These are phyloP conservation scores for Lasioglossum albipes DNA, from an alignment of 1,140 invertebrate species.

Conservation along the genomic window DNA sequence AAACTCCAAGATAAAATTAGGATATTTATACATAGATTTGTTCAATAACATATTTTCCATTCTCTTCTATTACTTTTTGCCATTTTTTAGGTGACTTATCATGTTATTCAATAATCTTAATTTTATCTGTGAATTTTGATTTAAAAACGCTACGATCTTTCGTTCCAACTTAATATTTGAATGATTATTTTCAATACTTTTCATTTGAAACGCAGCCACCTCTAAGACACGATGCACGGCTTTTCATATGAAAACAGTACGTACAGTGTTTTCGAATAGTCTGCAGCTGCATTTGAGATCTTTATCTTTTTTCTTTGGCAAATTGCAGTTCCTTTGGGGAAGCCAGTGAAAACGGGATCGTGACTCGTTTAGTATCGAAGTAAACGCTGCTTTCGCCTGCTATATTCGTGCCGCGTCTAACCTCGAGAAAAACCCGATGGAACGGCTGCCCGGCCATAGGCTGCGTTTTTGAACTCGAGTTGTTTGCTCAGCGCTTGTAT, in stretches of 20 bases:
- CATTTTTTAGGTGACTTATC: no score
- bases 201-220: no score
- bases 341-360: background rate
- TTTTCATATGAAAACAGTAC: background rate
- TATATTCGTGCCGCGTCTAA: constrained; percentile 1
- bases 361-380: background rate
- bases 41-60: no score
- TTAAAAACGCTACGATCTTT: no score
- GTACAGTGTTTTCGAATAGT: background rate
- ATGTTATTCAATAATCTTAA: no score
- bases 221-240: no score
- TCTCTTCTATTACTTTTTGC: no score
- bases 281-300: background rate
- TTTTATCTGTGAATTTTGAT: no score
- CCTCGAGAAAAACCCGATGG: background rate
- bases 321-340: background rate
- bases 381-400: background rate
- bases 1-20: no score
- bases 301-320: background rate
- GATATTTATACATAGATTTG: no score
- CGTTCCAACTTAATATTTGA: no score
- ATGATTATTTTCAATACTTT: no score
- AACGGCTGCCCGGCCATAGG: background rate
- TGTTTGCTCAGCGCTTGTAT: background rate
- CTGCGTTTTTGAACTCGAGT: background rate